Evolutionary conservation across 2,113 vertebrate genomes (phyloP), one percentile per base, ranked within the genome.

Genomic region (Scytalopus superciliaris): DNA sequence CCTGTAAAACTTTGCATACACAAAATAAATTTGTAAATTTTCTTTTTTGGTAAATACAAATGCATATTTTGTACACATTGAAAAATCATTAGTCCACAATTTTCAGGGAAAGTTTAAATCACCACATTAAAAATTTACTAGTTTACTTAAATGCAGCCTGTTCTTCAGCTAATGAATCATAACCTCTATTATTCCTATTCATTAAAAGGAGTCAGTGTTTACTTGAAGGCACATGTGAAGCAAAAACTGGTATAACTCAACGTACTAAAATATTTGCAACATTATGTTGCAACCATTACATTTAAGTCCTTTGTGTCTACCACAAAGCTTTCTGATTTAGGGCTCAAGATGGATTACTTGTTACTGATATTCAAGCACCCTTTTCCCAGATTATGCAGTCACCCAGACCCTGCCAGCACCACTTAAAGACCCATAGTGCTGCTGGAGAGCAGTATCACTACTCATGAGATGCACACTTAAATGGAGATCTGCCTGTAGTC

Each of bases 341-440:
- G 14, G 33, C 12, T 57, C n/a, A 35, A 40, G 1, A 8, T 69
- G 18, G 33, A 35, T 17, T 33, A 45, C 6, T 15, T 0, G 0
- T 5, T 37, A 24, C 5, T 28, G 13, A 16, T 33, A 12, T 6
- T 44, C 19, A 39, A 33, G 13, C 31, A 37, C 45, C 7, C 24
- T 70, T 12, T 21, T 62, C 31, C 7, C 42, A 57, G 10, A 19
- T 60, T 14, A 19, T 14, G 14, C 3, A 74, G 31, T 4, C 39
- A 64, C 15, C 8, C 67, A 67, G 44, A 18, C 7, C 21, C 25
- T 60, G n/a, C 9, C 47, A 63, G 28, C 0, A 1, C 1, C 23
- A 33, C 7, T 21, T 18, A 19, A 8, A 84, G 63, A 70, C 11
- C 22, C 45, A 35, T 33, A 62, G 19, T 0, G 2, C 12, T 82